phyloP scores from a whole-genome alignment of 2,888 invertebrate genomes.

The Tetragonula carbonaria region DNA sequence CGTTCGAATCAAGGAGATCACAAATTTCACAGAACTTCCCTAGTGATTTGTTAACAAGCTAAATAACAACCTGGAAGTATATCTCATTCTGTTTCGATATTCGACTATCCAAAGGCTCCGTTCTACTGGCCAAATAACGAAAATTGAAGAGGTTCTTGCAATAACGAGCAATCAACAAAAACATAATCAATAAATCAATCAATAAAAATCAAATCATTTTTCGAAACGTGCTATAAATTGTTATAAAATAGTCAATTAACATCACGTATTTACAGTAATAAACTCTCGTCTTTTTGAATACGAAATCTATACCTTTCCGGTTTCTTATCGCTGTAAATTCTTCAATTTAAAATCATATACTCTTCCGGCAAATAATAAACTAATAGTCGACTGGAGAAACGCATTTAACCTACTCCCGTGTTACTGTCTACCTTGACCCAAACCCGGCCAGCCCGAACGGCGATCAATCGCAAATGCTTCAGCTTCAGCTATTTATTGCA shows the following conservation, averaged over 20 bases:
- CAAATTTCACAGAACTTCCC: too few species aligned
- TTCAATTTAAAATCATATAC: not conserved
- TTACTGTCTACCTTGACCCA: conserved; percentile 9
- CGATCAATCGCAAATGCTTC: conserved; percentile 31
- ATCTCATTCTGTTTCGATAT: not conserved
- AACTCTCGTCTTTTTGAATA: not conserved
- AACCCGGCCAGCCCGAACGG: not conserved
- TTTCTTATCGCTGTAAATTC: not conserved
- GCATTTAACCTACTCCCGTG: not conserved
- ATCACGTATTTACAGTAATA: not conserved
- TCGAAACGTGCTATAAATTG: not conserved
- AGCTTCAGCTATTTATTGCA: conserved; percentile 32
- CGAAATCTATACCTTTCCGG: not conserved
- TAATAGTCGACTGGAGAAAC: not conserved
- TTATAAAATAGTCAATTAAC: too few species aligned
- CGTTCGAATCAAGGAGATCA: too few species aligned
- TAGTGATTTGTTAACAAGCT: not conserved
- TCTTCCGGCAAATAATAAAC: not conserved
- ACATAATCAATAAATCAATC: not conserved
- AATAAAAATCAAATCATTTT: not conserved
- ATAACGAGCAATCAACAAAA: not conserved
- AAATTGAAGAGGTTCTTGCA: not conserved
- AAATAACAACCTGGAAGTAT: not conserved
- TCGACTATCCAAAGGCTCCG: too few species aligned
- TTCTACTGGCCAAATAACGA: not conserved